Evolutionary conservation across 1,140 invertebrate species (phyloP), one percentile per base, ranked within the genome.

Genomic region (Trichonephila inaurata): DNA sequence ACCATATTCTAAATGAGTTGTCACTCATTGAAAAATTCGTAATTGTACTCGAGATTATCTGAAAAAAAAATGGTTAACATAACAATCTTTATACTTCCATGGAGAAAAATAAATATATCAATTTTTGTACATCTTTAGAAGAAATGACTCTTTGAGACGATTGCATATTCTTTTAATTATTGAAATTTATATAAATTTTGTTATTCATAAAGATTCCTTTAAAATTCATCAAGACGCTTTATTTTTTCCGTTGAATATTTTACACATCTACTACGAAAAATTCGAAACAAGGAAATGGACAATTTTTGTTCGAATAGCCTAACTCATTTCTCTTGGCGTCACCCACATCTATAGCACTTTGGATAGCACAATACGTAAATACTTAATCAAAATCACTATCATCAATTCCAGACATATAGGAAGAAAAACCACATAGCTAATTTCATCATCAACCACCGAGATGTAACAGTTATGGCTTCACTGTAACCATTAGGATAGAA

Each of bases 321-420:
- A 24, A 94, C 3, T 89, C 94, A 2, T 40, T 81, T 91, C 94
- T 94, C 94, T 86, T 66, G 94, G 87, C 94, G 21, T 92, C 94
- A 86, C 91, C 91, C 16, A 12, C 8, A 8, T 93, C 85, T 14
- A 21, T 61, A 10, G 92, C 92, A 83, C 89, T 82, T n/a, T 19
- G 58, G 21, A n/a, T 64, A 10, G 92, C 89, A 40, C 33, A n/a
- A 60, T 92, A 19, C 89, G 62, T 40, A 94, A 61, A 88, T 94
- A 94, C 61, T 51, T 95, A 33, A 44, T 33, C 18, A 92, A 14
- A 58, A 93, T n/a, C 18, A 93, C 3, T 21, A 33, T 81, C 28
- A 87, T 58, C n/a, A 93, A 14, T 77, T 93, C 91, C 51, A 93
- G 5, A 64, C 83, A 93, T 21, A 88, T 77, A 1, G 91, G 91